Evolutionary conservation across 2,888 invertebrate genomes (phyloP).

Genomic region (Aphidius colemani): DNA sequence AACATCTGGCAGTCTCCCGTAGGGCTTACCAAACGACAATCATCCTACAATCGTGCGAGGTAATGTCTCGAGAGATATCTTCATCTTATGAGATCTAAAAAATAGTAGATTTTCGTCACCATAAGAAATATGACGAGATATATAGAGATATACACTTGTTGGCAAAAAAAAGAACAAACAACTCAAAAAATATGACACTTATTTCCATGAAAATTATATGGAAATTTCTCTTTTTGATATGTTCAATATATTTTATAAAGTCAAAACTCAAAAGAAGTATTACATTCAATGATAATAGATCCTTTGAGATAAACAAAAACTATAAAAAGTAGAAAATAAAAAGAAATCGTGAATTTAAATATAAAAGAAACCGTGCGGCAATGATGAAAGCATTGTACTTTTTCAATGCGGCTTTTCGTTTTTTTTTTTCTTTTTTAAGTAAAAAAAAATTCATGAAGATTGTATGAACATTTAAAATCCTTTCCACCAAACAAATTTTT

Average conservation of each 20-base stretch:
- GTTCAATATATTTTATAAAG: background rate
- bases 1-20: slow-evolving; percentile 60
- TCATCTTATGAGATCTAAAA: slow-evolving; percentile 41
- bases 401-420: slow-evolving; percentile 40
- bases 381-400: slow-evolving; percentile 61
- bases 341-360: slow-evolving; percentile 41
- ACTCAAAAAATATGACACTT: too few relatives aligned
- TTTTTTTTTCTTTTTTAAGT: slow-evolving; percentile 4
- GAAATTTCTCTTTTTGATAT: background rate
- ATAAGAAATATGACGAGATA: slow-evolving; percentile 34
- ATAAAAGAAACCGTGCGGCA: slow-evolving; percentile 57
- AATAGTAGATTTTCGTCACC: slow-evolving; percentile 20
- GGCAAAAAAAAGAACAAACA: too few relatives aligned
- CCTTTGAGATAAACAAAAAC: slow-evolving; percentile 50
- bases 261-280: slow-evolving; percentile 40
- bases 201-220: too few relatives aligned
- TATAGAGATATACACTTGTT: slow-evolving; percentile 12
- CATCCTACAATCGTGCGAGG: slow-evolving; percentile 57
- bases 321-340: slow-evolving; percentile 45
- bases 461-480: background rate
- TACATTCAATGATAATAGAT: slow-evolving; percentile 56
- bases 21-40: slow-evolving; percentile 58
- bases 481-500: too few relatives aligned
- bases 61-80: slow-evolving; percentile 58
- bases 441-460: slow-evolving; percentile 2